Base-by-base conservation (phyloP, 2,888 invertebrate genomes). In the Trisateles emortualis region DNA sequence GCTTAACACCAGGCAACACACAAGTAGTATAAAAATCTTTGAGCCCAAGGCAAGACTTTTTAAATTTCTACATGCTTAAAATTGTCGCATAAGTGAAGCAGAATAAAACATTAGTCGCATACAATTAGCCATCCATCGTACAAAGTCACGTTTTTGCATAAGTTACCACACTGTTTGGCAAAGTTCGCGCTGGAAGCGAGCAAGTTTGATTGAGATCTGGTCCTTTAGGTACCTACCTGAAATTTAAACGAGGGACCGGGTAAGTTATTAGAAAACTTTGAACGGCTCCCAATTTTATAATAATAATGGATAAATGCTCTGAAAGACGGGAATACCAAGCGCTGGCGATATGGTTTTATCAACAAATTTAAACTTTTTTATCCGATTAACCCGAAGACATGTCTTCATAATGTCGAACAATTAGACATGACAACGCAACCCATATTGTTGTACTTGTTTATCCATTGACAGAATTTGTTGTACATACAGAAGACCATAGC, bases 131-230 rank as follows among this genome's bases (percentile, higher is more conserved):
- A 17, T 33, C 22, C 17, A 32, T 40, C 29, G 42, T 33, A 36
- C 53, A 40, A 39, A 52, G 55, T 47, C 59, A 68, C 69, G 69
- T 70, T 74, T 72, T 63, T 70, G 72, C 72, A 74, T 74, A 83
- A 85, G 75, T 86, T 82, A 72, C 56, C 72, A 66, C 75, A 73
- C 68, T 82, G 80, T 86, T 84, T 78, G 76, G 60, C 71, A 65
- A 83, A 84, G 75, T 85, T 78, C 68, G 73, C 76, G 80, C 77
- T 77, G 68, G 70, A 72, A 78, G 74, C 73, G 79, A 64, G 72
- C 73, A 88, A 88, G 83, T 90, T 89, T 87, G 86, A 89, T 88
- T 86, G 84, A 84, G 85, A 84, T 82, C 81, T 76, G 75, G 75
- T 76, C 79, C 78, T 75, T 79, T 75, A n/a, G n/a, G n/a, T n/a